Evolutionary conservation across 2,888 invertebrate genomes (phyloP).

Genomic region (Cynaeus angustus): DNA sequence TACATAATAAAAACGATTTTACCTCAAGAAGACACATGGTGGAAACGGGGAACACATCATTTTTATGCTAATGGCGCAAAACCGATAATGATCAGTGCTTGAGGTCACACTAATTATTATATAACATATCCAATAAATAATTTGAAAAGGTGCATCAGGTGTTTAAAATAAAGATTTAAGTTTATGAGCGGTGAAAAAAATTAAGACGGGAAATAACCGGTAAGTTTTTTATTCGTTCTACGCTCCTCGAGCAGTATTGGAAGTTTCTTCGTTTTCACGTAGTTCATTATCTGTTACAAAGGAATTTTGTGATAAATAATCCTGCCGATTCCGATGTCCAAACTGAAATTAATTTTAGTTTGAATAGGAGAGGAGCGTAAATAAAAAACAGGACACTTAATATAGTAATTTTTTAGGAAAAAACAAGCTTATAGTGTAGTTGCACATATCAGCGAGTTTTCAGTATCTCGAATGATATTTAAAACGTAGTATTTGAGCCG

Average conservation of each 20-base stretch:
- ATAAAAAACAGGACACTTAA: background rate
- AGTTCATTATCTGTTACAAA: too few relatives aligned
- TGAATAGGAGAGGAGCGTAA: background rate
- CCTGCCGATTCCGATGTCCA: too few relatives aligned
- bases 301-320: too few relatives aligned
- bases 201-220: too few relatives aligned
- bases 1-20: slow-evolving; percentile 60
- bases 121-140: slow-evolving; percentile 8
- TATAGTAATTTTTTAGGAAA: slow-evolving; percentile 59
- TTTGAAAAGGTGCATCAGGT: background rate
- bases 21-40: slow-evolving; percentile 62
- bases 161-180: background rate
- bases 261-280: too few relatives aligned
- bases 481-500: slow-evolving; percentile 54
- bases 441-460: slow-evolving; percentile 62
- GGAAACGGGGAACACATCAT: slow-evolving; percentile 66
- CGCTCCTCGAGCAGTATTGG: too few relatives aligned
- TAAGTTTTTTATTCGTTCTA: too few relatives aligned
- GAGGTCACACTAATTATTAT: slow-evolving; percentile 36
- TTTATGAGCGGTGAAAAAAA: too few relatives aligned
- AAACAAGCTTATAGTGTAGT: slow-evolving; percentile 65
- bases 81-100: slow-evolving; percentile 51
- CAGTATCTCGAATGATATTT: slow-evolving; percentile 58
- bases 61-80: slow-evolving; percentile 52
- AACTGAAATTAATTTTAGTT: too few relatives aligned